phyloP scores from a whole-genome alignment of 2,797 vertebrate genomes.

The Chaenodraco wilsoni region DNA sequence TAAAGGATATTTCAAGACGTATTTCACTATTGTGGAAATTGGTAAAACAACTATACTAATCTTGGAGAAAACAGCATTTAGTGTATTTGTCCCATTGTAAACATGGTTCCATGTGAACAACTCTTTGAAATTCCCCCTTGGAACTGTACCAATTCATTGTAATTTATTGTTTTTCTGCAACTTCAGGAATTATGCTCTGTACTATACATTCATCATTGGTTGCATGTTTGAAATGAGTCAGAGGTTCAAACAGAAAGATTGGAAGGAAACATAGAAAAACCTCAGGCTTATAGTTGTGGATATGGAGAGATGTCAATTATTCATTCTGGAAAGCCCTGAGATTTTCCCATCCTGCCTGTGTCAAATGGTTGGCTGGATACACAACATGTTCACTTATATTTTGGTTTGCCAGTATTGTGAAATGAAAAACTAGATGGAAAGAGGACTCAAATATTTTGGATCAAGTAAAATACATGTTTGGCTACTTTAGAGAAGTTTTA shows the following conservation, averaged over 20 bases:
- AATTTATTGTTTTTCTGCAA: neutral
- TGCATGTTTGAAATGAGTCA: neutral
- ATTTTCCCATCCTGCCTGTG: neutral
- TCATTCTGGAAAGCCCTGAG: conserved; percentile 8
- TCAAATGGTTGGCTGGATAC: conserved; percentile 15
- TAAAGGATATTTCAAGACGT: neutral
- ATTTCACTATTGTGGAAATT: no score
- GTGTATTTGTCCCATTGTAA: neutral
- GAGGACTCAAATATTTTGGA: no score
- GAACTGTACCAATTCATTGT: neutral
- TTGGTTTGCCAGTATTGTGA: neutral
- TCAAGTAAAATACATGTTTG: neutral
- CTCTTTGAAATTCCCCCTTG: neutral
- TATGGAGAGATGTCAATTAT: conserved; percentile 15
- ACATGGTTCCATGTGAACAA: neutral
- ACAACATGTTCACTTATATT: conserved; percentile 2
- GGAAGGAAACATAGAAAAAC: neutral
- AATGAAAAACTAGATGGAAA: neutral
- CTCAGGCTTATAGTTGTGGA: neutral
- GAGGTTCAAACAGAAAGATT: neutral
- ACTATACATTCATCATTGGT: neutral
- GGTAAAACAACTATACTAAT: neutral
- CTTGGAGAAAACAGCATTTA: conserved; percentile 1
- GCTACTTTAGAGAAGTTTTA: neutral
- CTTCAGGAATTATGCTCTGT: neutral